phyloP scores from a whole-genome alignment of 1,140 invertebrate genomes.

The Drosophila takahashii region DNA sequence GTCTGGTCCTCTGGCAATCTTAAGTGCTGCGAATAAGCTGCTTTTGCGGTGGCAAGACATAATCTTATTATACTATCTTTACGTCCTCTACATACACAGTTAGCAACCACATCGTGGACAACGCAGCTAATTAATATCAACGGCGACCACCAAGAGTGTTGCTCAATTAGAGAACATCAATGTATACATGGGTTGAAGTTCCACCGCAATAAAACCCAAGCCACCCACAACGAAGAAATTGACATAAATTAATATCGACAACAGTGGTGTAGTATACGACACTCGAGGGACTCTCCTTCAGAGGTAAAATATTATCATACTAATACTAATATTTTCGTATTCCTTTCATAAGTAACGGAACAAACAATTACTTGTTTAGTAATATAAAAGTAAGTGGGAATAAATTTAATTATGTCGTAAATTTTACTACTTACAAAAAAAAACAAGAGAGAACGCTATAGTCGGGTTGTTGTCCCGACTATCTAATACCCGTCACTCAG shows the following conservation, averaged over 20 bases:
- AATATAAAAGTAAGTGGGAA: no score
- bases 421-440: no score
- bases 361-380: not conserved
- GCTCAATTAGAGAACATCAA: conserved; percentile 72
- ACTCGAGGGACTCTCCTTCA: not conserved
- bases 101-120: conserved; percentile 15
- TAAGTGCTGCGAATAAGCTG: conserved; percentile 19
- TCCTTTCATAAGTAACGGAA: not conserved
- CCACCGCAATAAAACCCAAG: conserved; percentile 8
- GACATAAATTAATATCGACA: conserved; percentile 68
- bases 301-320: not conserved
- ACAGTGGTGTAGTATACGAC: conserved; percentile 10
- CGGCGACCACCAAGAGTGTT: conserved; percentile 55
- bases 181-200: conserved; percentile 35
- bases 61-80: conserved; percentile 22
- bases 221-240: conserved; percentile 57
- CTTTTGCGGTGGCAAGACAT: conserved; percentile 18
- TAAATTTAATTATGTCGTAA: no score
- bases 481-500: no score
- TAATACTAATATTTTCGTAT: not conserved
- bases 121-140: conserved; percentile 58
- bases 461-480: no score
- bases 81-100: not conserved
- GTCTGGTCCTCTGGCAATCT: conserved; percentile 6
- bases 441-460: no score